A percentile compares a stretch with the other conserved stretches of the same genome.
Evolutionary conservation across 2,797 vertebrate species (phyloP).

Genomic region (Poeciliopsis infans): DNA sequence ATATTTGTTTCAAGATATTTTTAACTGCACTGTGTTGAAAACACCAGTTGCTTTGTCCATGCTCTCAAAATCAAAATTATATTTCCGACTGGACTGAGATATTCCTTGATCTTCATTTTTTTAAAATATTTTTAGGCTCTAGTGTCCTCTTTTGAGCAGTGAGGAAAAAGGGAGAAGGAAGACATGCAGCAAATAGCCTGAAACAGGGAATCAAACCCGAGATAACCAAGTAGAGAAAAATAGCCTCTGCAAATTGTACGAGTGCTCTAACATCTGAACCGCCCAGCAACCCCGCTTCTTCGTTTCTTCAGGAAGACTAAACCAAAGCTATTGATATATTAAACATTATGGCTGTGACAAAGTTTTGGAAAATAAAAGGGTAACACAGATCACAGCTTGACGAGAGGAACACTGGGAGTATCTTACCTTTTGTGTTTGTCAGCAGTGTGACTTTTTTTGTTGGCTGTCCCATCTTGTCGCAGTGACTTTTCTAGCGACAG

Average conservation of each 20-base stretch:
- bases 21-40: neutral
- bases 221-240: too few species aligned
- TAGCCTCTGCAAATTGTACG: too few species aligned
- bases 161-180: neutral
- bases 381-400: conserved; percentile 2
- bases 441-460: conserved; percentile 86
- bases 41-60: neutral
- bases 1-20: neutral
- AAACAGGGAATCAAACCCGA: too few species aligned
- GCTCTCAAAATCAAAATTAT: neutral
- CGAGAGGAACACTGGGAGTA: neutral
- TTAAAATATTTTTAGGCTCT: neutral
- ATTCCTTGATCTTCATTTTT: neutral
- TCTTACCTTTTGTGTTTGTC: conserved; percentile 93
- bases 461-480: conserved; percentile 87
- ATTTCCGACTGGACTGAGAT: neutral
- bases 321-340: neutral
- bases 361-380: neutral
- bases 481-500: conserved; percentile 88
- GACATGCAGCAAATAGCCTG: neutral
- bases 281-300: too few species aligned
- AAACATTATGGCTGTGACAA: neutral
- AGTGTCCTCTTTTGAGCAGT: neutral
- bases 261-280: too few species aligned
- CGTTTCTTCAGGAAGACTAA: neutral